A percentile compares a stretch with the other conserved stretches of the same genome.
These are phyloP conservation scores for Glandiceps talaboti DNA, from an alignment of 53 echinoderm and acorn worm genomes.

Conservation along the genomic window DNA sequence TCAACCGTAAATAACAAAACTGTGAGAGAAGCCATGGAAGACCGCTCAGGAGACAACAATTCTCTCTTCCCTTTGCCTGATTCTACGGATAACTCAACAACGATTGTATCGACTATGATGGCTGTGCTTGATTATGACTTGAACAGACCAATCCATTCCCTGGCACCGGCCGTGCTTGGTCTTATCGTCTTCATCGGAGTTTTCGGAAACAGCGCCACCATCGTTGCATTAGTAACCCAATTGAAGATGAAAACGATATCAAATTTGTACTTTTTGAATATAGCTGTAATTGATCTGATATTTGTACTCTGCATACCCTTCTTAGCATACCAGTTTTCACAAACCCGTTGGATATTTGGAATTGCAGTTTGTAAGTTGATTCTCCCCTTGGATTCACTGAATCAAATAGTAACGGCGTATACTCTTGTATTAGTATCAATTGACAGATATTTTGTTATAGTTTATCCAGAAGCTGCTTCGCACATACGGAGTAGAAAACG, in stretches of 20 bases:
- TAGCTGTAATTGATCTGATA: slow-evolving; percentile 28
- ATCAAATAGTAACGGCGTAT: slow-evolving; percentile 30
- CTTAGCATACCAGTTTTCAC: slow-evolving; percentile 37
- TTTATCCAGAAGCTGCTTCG: slow-evolving; percentile 16
- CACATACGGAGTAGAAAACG: slow-evolving; percentile 10
- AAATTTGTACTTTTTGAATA: not conserved
- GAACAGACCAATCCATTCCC: not conserved
- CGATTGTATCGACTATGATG: not conserved
- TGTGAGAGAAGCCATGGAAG: too few species aligned
- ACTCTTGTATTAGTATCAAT: slow-evolving; percentile 18
- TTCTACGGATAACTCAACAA: not conserved
- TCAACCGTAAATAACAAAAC: too few species aligned
- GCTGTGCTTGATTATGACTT: not conserved
- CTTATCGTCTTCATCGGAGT: slow-evolving; percentile 35
- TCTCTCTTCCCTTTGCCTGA: not conserved
- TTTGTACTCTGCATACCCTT: slow-evolving; percentile 38
- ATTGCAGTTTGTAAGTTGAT: slow-evolving; percentile 18
- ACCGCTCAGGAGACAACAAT: too few species aligned
- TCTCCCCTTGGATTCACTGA: slow-evolving; percentile 30
- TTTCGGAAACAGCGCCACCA: slow-evolving; percentile 19
- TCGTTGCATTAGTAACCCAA: slow-evolving; percentile 19
- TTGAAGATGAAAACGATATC: not conserved
- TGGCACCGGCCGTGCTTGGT: slow-evolving; percentile 37
- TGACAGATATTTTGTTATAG: slow-evolving; percentile 35
- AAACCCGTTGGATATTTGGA: slow-evolving; percentile 37